phyloP scores from a whole-genome alignment of 2,113 vertebrate species.

The Bettongia penicillata region DNA sequence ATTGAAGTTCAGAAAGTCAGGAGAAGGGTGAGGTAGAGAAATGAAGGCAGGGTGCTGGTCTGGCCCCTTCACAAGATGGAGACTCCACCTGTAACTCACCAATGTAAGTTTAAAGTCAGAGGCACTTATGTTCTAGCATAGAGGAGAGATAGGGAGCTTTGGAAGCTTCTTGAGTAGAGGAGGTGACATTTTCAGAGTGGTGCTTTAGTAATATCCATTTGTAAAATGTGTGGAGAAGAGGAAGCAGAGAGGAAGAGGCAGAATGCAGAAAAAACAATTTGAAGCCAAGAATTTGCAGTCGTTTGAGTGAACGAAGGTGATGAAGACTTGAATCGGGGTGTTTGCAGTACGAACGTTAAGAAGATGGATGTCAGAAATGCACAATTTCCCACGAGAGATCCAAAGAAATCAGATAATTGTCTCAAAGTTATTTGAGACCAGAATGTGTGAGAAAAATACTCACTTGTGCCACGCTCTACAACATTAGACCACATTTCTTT shows the following conservation, averaged over 20 bases:
- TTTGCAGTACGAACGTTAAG: background rate
- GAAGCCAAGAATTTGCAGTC: background rate
- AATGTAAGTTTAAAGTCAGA: background rate
- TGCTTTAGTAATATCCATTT: background rate
- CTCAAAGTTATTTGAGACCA: background rate
- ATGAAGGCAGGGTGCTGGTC: background rate
- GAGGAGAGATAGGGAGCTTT: background rate
- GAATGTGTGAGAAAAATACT: background rate
- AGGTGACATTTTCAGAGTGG: background rate
- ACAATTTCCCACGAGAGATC: background rate
- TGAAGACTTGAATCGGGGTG: background rate
- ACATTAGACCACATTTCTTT: constrained; percentile 38
- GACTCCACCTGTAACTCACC: background rate
- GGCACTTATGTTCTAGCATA: background rate
- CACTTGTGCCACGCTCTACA: background rate
- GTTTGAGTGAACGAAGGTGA: background rate
- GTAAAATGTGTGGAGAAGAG: background rate
- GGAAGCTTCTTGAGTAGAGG: background rate
- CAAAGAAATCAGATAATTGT: background rate
- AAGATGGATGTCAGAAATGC: background rate
- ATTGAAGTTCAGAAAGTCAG: background rate
- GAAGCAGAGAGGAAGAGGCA: background rate
- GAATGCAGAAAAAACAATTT: background rate
- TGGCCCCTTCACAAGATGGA: background rate
- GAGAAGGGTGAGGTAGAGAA: background rate